Percentiles rank a stretch among this genome's conserved stretches.
phyloP scores from a whole-genome alignment of 2,888 invertebrate genomes.

The Drosophila longiperda region DNA sequence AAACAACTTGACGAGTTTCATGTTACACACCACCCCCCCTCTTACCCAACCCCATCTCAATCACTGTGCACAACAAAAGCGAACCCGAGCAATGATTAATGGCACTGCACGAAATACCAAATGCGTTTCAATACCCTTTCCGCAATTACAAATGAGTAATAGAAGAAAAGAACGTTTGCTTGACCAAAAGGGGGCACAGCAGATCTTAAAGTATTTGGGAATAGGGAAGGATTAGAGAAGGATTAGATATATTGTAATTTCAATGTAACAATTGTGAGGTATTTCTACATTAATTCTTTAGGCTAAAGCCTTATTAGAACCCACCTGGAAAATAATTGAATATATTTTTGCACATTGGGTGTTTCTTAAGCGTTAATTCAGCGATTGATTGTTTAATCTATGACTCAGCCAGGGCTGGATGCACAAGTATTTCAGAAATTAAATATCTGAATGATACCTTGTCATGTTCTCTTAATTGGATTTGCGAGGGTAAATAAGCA shows the following conservation, averaged over 20 bases:
- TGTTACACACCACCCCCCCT: constrained; percentile 29
- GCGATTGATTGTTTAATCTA: constrained; percentile 1
- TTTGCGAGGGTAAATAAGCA: constrained; percentile 49
- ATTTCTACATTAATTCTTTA: neutral
- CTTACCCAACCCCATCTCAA: constrained; percentile 1
- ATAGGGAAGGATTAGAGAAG: neutral
- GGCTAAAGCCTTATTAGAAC: neutral
- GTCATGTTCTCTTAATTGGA: constrained; percentile 47
- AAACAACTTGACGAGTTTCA: constrained; percentile 75
- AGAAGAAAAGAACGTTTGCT: constrained; percentile 17
- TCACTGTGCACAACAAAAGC: constrained; percentile 36
- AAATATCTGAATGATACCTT: constrained; percentile 37
- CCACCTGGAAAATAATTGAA: neutral
- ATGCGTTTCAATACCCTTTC: constrained; percentile 64
- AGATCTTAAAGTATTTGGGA: constrained; percentile 4
- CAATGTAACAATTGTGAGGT: neutral
- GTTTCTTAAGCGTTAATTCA: neutral
- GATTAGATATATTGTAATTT: neutral
- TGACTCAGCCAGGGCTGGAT: neutral
- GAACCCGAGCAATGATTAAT: constrained; percentile 68
- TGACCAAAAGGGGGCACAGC: constrained; percentile 9
- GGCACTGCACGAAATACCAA: constrained; percentile 55
- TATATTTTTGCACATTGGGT: neutral
- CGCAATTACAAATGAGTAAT: constrained; percentile 22
- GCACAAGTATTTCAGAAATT: constrained; percentile 25